Conservation (phyloP, 2,113 vertebrate species). For the Axis porcinus region DNA sequence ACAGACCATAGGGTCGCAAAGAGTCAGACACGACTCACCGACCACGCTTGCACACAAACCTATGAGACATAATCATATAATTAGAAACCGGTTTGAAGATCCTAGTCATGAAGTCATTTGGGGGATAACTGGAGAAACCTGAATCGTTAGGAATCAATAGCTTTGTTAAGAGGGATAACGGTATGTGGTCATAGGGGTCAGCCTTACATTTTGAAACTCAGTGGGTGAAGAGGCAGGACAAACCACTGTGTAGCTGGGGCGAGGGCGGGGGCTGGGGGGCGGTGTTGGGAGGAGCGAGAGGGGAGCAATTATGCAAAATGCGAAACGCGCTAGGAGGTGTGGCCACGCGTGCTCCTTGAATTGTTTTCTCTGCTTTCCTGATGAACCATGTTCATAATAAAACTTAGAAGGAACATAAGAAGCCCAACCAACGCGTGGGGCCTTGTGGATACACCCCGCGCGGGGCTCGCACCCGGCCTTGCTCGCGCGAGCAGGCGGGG, state of each 20-base stretch:
- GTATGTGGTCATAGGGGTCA: background rate
- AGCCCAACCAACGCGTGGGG: background rate
- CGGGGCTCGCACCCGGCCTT: background rate
- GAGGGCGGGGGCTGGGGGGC: accelerated
- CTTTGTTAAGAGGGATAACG: background rate
- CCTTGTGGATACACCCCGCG: background rate
- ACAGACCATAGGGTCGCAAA: background rate
- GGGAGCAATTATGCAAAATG: background rate
- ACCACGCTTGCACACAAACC: background rate
- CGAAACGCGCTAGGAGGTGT: background rate
- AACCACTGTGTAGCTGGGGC: background rate
- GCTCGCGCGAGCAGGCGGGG: background rate
- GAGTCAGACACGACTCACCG: background rate
- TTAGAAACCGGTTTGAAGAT: background rate
- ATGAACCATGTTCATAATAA: background rate
- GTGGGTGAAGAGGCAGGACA: background rate
- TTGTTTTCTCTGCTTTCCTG: background rate
- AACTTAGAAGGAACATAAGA: background rate
- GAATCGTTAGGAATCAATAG: background rate
- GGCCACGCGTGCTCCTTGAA: too few species aligned
- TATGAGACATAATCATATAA: background rate
- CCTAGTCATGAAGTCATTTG: background rate
- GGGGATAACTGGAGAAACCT: background rate
- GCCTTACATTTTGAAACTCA: background rate
- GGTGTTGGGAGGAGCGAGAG: too few species aligned